Conservation (phyloP, 35 echinoderm and acorn worm species). For the Lytechinus variegatus region DNA sequence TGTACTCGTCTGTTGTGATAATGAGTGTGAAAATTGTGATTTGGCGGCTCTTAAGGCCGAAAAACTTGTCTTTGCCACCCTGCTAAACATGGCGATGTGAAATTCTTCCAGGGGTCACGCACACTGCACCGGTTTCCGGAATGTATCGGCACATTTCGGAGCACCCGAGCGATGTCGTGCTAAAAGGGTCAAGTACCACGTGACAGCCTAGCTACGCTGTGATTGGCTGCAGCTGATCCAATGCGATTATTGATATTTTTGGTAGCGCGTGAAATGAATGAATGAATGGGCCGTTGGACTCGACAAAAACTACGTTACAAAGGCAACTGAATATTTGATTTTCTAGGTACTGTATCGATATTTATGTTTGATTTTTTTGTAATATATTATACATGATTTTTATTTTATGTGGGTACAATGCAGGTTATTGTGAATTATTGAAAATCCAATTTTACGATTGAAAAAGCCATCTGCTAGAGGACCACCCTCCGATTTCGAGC, state of each 20-base stretch:
- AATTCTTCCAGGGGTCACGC: constrained; percentile 23
- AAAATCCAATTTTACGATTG: too few relatives aligned
- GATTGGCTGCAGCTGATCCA: constrained; percentile 59
- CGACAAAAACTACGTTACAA: neutral
- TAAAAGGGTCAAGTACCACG: constrained; percentile 39
- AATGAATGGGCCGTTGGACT: constrained; percentile 37
- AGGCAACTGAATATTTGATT: neutral
- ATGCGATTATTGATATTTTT: constrained; percentile 50
- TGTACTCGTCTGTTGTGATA: constrained; percentile 73
- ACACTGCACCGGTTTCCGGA: neutral
- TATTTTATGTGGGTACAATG: neutral
- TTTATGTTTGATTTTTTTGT: neutral
- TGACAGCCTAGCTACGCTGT: neutral
- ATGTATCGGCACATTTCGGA: constrained; percentile 42
- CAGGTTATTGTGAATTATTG: too few relatives aligned
- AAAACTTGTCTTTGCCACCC: constrained; percentile 77
- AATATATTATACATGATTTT: neutral
- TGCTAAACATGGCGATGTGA: constrained; percentile 76
- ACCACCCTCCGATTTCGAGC: too few relatives aligned
- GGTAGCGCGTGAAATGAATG: constrained; percentile 50
- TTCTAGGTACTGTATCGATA: neutral
- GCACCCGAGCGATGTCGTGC: neutral
- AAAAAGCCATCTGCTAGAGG: too few relatives aligned
- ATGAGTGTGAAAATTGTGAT: constrained; percentile 65
- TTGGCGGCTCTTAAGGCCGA: constrained; percentile 75